phyloP scores from a whole-genome alignment of 2,113 vertebrate species.

The Tauraco erythrolophus region DNA sequence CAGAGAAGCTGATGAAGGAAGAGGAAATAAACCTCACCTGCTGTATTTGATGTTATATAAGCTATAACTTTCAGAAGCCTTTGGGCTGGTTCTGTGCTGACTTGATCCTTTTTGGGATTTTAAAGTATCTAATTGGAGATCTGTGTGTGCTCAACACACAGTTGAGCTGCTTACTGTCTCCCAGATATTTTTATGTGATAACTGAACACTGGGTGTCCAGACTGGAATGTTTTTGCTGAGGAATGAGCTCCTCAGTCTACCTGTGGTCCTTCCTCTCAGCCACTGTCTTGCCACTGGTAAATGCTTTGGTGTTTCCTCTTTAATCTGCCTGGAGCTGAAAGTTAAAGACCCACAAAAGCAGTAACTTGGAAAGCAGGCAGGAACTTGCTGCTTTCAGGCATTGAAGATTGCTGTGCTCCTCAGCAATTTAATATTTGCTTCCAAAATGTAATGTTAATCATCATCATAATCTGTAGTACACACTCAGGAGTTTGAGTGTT shows the following conservation, averaged over 20 bases:
- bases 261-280: fast-evolving
- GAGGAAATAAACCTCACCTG: background rate
- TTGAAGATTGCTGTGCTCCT: background rate
- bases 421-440: background rate
- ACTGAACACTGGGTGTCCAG: background rate
- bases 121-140: background rate
- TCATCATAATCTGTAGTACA: background rate
- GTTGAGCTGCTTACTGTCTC: background rate
- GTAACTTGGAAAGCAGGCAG: background rate
- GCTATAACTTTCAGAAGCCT: background rate
- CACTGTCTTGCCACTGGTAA: background rate
- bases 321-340: background rate
- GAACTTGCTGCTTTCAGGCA: background rate
- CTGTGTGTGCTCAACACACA: background rate
- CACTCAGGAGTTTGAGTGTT: background rate
- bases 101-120: background rate
- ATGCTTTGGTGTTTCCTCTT: background rate
- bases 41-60: background rate
- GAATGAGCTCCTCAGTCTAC: background rate
- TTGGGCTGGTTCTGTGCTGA: background rate
- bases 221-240: background rate
- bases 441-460: background rate
- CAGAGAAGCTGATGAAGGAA: background rate
- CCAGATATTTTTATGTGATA: background rate
- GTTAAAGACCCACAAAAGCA: background rate